Evolutionary conservation across 2,113 vertebrate species (phyloP), one percentile per base, ranked within the genome.

Genomic region (Petaurus breviceps): DNA sequence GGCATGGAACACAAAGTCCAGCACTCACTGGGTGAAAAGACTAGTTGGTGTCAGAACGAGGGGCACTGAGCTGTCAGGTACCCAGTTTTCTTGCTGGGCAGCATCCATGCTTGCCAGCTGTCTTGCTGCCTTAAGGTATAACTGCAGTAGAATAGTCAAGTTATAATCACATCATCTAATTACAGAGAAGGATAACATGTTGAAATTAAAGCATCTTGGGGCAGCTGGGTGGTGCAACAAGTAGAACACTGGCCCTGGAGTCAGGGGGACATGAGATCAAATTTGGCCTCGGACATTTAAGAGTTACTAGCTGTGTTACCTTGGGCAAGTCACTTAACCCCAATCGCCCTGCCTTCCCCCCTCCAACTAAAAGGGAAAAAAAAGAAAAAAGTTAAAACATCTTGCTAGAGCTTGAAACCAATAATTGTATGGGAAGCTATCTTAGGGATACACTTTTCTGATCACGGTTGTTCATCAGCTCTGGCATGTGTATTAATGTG

Each of bases 1-100:
- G 95, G 95, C 68, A 53, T 90, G 92, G 95, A 94, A 92, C 47
- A 92, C 92, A 84, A 93, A 94, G 92, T 57, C 91, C 96, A 96
- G n/a, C 93, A 51, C 93, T 97, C 93, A 0, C 46, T 97, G 93
- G 46, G 57, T 95, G 0, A 8, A 92, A 97, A 97, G 77, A 43
- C n/a, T 7, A 50, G 47, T 7, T 43, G 12, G 24, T 95, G 93
- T 97, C 95, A 94, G 94, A 89, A 89, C 23, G 55, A 94, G 54
- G 90, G 37, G 93, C 95, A 68, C 77, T 90, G 0, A 47, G 8
- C 3, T 51, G 3, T 23, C 68, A 28, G 54, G 77, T 47, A 31
- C 1, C 31, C 8, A 43, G n/a, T 25, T 26, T 31, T 54, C 77
- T 55, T 0, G 3, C 12, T 0, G n/a, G 61, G 50, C 28, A 1